phyloP scores from a whole-genome alignment of 2,113 vertebrate species.

The Trochalopteron elliotii region DNA sequence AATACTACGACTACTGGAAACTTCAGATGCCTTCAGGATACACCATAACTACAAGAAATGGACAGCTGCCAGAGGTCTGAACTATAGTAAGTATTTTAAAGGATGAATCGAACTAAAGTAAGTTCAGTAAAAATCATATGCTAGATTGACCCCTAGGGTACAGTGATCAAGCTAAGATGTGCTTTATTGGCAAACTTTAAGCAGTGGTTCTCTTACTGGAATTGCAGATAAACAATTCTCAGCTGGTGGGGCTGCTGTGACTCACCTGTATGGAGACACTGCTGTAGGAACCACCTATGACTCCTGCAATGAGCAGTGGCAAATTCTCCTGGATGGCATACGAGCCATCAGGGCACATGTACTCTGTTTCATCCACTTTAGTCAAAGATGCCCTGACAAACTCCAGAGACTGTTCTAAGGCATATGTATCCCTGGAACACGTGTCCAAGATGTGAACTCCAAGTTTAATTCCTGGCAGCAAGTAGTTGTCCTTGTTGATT shows the following conservation, averaged over 20 bases:
- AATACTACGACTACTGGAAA: not conserved
- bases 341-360: conserved; percentile 97
- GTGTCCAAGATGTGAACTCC: conserved; percentile 98
- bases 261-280: conserved; percentile 99
- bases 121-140: not conserved
- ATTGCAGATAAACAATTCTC: not conserved
- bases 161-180: not conserved
- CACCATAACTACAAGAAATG: not conserved
- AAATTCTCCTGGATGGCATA: conserved; percentile 94
- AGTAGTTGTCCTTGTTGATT: conserved; percentile 87
- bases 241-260: not conserved
- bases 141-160: not conserved
- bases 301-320: conserved; percentile 91
- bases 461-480: conserved; percentile 91
- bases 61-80: not conserved
- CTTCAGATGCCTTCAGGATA: not conserved
- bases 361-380: conserved; percentile 97
- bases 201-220: not conserved
- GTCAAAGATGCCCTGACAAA: conserved; percentile 97
- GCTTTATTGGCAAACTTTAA: not conserved
- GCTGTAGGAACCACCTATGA: conserved; percentile 96
- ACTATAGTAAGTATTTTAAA: not conserved
- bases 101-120: not conserved
- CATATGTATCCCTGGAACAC: conserved; percentile 95
- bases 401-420: conserved; percentile 96